A percentile compares a stretch with the other conserved stretches of the same genome.
These are phyloP conservation scores for Drosophila pseudoananassae DNA, from an alignment of 1,140 invertebrate species.

Conservation along the genomic window DNA sequence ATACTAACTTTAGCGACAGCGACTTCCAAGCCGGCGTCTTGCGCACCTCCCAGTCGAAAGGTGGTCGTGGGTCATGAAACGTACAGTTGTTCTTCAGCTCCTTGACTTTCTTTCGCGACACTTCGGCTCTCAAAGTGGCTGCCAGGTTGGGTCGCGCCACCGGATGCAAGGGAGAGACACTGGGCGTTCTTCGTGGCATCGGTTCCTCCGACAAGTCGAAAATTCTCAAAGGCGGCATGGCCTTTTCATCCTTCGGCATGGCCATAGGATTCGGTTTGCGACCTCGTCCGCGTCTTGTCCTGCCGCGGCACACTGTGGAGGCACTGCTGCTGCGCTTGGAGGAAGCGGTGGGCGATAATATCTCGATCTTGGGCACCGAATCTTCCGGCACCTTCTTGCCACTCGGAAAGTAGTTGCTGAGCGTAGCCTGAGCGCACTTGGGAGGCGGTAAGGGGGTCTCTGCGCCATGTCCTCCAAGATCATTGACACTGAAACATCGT, in stretches of 20 bases:
- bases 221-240: conserved; percentile 31
- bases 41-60: conserved; percentile 79
- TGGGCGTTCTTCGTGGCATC: conserved; percentile 25
- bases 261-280: conserved; percentile 22
- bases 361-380: conserved; percentile 56
- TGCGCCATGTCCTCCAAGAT: conserved; percentile 29
- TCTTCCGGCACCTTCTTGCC: conserved; percentile 10
- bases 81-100: conserved; percentile 79
- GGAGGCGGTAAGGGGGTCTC: neutral
- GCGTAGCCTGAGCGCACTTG: conserved; percentile 5
- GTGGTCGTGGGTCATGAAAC: conserved; percentile 60
- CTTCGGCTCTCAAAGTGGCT: conserved; percentile 75
- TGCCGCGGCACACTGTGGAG: conserved; percentile 27
- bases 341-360: conserved; percentile 56
- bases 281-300: conserved; percentile 26
- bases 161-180: conserved; percentile 74
- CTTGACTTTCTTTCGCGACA: conserved; percentile 72
- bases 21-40: conserved; percentile 83
- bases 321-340: conserved; percentile 64
- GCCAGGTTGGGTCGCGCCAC: conserved; percentile 80
- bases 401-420: conserved; percentile 49
- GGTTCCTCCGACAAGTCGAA: conserved; percentile 36
- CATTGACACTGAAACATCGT: conserved; percentile 69
- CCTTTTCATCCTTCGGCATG: conserved; percentile 9
- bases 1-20: conserved; percentile 71